Evolutionary conservation across 2,888 invertebrate species (phyloP).

Genomic region (Drosophila kambysellisi): DNA sequence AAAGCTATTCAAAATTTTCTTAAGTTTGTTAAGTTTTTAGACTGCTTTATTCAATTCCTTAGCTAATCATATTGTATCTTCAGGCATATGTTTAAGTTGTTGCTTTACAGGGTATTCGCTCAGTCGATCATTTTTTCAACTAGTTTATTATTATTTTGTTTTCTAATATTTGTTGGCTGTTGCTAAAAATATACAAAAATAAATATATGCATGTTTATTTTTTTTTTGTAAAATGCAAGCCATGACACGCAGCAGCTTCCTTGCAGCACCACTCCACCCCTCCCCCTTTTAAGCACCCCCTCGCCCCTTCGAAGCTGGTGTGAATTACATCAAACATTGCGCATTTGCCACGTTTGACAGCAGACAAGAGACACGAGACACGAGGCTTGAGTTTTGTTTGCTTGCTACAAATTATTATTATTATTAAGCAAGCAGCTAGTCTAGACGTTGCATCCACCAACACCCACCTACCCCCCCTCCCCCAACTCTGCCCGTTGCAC

Average conservation of each 20-base stretch:
- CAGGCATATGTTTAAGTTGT: background rate
- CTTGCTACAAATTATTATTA: conserved; percentile 48
- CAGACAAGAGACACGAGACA: conserved; percentile 39
- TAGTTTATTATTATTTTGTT: background rate
- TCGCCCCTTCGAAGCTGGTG: conserved; percentile 31
- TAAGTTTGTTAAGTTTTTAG: no score
- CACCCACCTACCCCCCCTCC: background rate
- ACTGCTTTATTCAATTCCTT: no score
- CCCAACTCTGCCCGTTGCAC: background rate
- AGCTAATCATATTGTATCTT: no score
- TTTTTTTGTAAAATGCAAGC: conserved; percentile 54
- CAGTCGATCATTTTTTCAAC: background rate
- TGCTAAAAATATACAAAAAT: background rate
- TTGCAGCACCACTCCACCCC: no score
- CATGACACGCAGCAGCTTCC: conserved; percentile 25
- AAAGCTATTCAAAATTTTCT: background rate
- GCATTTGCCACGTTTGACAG: conserved; percentile 46
- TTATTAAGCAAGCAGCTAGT: conserved; percentile 72
- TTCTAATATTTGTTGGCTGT: background rate
- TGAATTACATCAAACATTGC: conserved; percentile 70
- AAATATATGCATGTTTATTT: conserved; percentile 1
- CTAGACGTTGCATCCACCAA: conserved; percentile 54
- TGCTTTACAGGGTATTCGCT: background rate
- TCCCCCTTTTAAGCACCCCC: background rate
- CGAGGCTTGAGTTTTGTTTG: conserved; percentile 47